Evolutionary conservation across 2,113 vertebrate species (phyloP), one percentile per base, ranked within the genome.

Genomic region (Mustela lutreola): DNA sequence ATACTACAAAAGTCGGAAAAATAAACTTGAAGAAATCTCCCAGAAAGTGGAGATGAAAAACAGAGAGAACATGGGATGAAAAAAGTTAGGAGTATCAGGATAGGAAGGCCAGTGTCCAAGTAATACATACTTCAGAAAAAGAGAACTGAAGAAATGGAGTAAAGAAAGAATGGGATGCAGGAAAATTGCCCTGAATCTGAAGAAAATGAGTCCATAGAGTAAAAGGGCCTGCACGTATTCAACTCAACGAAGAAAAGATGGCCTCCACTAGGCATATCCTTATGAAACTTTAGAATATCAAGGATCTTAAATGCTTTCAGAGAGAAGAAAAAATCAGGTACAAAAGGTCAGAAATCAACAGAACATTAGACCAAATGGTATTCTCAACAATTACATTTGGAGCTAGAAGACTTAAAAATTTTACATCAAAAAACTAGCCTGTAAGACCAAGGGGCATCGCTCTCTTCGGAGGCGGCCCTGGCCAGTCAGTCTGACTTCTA

Each of bases 181-280:
- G 75, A 97, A 96, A 94, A 91, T 81, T 15, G n/a, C 60, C 18
- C n/a, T 62, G 28, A 93, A 91, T 70, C 50, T 88, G 53, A 91
- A 95, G 63, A 45, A 93, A 82, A 93, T 81, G 15, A 80, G 58
- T 56, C 36, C 26, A 73, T n/a, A 96, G 56, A 81, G 22, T 88
- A 88, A 83, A 96, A 96, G 21, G 31, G 62, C 11, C 42, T 39
- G 21, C 3, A 75, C 1, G 22, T 45, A 36, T 36, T n/a, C n/a
- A 89, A 91, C 19, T 96, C 78, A 83, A 11, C 48, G 26, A 85
- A n/a, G 56, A 93, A 90, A 76, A 83, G 39, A 45, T 82, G 50
- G 63, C 28, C 58, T 73, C 76, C 8, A 71, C 1, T 11, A 86
- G 42, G 26, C 36, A 93, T 88, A 33, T 65, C 36, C 56, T 75